Base-by-base conservation (phyloP, 2,113 vertebrate genomes). In the Sterrhoptilus dennistouni region DNA sequence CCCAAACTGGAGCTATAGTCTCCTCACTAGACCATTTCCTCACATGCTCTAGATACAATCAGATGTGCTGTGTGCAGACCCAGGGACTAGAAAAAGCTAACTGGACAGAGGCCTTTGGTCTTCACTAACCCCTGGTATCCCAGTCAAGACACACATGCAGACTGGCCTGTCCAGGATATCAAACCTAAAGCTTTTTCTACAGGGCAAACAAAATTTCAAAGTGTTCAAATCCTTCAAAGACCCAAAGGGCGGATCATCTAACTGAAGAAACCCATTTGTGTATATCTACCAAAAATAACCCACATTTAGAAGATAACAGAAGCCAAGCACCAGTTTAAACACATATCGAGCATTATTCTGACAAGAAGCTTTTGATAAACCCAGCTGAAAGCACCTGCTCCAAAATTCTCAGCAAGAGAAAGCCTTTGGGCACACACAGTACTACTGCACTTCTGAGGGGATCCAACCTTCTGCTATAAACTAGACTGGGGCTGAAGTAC, bases 21-120 rank as follows among this genome's bases (percentile, higher is more conserved):
- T 9, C 38, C 27, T 14, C 20, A 9, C 19, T 28, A 17, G 28
- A 38, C 28, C 54, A 24, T 35, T 47, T 69, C 42, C 53, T 64
- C 12, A 47, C 0, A 2, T 1, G 7, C 45, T 74, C 68, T 20
- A 49, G 19, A 23, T 23, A 15, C 6, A 1, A 42, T 20, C 71
- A 24, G 45, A 47, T 2, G 16, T 29, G 36, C 53, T 49, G 36
- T 27, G 27, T 44, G 53, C 45, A 45, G 45, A 44, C 18, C 35
- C 9, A 70, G 12, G 23, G 20, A 29, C 27, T 0, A 44, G 28
- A 29, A 44, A 63, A 47, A 72, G 42, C 35, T 52, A 2, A 33
- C 1, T 9, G 8, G 23, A 50, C 29, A 42, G 50, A 84, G 21
- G 35, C 50, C 49, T 75, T 13, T 27, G 5, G 14, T 12, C 25